Evolutionary conservation across 2,113 vertebrate species (phyloP).

Genomic region (Geothlypis trichas): DNA sequence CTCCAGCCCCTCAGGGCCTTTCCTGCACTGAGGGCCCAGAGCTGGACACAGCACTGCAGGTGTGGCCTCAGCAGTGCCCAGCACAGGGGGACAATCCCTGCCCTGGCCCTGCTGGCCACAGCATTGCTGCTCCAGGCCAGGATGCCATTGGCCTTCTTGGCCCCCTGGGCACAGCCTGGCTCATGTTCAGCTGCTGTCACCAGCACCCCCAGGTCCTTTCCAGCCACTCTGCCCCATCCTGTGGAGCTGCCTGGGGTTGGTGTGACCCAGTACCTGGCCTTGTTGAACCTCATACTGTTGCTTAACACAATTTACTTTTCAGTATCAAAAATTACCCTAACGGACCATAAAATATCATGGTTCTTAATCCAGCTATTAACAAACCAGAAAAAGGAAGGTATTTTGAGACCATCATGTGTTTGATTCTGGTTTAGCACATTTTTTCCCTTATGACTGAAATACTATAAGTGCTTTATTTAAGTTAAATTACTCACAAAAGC

Average conservation of each 20-base stretch:
- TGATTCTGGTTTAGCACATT: background rate
- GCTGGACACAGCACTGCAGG: background rate
- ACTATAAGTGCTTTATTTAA: background rate
- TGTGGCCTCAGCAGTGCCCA: background rate
- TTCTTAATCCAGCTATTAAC: background rate
- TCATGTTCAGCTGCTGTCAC: background rate
- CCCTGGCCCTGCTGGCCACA: background rate
- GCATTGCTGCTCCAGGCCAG: background rate
- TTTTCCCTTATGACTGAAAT: background rate
- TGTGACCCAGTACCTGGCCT: background rate
- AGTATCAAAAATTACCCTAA: background rate
- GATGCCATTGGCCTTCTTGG: background rate
- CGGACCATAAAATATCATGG: background rate
- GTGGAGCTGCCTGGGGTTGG: fast-evolving
- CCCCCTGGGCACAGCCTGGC: background rate
- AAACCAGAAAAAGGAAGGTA: background rate
- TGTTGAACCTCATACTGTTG: background rate
- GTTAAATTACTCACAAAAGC: background rate
- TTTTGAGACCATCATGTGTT: background rate
- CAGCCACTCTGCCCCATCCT: background rate
- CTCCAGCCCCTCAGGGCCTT: background rate
- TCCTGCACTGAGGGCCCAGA: background rate
- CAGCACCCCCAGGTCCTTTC: background rate
- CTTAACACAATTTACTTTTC: background rate
- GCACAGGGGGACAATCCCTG: background rate